A percentile compares a stretch with the other conserved stretches of the same genome.
Conservation (phyloP, 2,113 vertebrate species). For the Pelecanoides urinatrix region DNA sequence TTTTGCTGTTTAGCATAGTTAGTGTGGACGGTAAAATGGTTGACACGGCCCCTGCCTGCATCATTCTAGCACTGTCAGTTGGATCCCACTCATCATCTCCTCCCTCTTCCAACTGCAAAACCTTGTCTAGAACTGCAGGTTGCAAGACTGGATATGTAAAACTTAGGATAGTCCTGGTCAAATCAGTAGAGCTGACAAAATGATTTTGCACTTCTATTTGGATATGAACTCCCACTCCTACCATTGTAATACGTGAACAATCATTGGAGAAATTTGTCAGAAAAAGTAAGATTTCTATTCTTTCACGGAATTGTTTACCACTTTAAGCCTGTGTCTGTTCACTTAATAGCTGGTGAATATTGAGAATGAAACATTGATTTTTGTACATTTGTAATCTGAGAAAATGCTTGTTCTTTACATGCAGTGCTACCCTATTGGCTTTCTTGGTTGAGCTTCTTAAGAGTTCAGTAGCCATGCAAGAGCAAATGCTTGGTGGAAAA, state of each 20-base stretch:
- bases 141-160: background rate
- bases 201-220: background rate
- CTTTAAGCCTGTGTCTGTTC: background rate
- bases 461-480: conserved; percentile 98
- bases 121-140: background rate
- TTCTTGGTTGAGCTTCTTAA: conserved; percentile 94
- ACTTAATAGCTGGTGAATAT: background rate
- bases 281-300: background rate
- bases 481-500: conserved; percentile 97
- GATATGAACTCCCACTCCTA: background rate
- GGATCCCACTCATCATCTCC: background rate
- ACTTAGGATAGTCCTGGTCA: background rate
- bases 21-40: background rate
- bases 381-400: background rate
- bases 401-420: conserved; percentile 64
- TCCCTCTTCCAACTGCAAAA: background rate
- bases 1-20: background rate
- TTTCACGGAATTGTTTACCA: background rate
- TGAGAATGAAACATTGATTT: background rate
- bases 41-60: fast-evolving
- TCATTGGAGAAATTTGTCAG: background rate
- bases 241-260: background rate
- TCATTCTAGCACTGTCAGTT: background rate
- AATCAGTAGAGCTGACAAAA: background rate
- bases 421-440: conserved; percentile 89